Conservation (phyloP, 1,140 invertebrate species). For the Drosophila sp. region DNA sequence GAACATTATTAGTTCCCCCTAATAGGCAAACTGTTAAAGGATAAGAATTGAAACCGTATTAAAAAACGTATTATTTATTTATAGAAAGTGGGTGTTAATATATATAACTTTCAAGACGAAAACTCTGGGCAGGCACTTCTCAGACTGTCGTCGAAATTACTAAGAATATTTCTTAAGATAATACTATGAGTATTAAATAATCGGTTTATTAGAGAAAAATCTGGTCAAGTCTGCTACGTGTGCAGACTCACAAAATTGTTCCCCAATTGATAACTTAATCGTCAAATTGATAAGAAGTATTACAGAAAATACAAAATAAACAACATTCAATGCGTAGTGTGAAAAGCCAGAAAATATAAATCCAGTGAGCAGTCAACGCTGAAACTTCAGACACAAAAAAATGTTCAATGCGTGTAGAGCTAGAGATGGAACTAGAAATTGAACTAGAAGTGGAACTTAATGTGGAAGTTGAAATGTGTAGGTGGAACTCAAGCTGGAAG, state of each 20-base stretch:
- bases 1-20: no score
- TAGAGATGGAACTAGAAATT: constrained; percentile 23
- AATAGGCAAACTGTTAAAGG: no score
- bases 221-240: constrained; percentile 17
- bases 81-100: no score
- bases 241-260: constrained; percentile 33
- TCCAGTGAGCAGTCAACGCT: constrained; percentile 40
- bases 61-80: no score
- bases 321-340: background rate
- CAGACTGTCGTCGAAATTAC: background rate
- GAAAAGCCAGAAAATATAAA: constrained; percentile 65
- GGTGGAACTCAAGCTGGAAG: constrained; percentile 2
- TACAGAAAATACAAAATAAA: constrained; percentile 10
- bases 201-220: background rate
- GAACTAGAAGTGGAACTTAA: constrained; percentile 28
- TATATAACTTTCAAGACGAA: background rate
- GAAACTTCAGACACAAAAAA: constrained; percentile 66
- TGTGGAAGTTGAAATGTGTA: background rate
- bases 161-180: background rate
- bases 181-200: background rate
- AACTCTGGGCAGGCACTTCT: background rate
- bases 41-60: no score
- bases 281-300: constrained; percentile 20
- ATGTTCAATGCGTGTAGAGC: constrained; percentile 48
- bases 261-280: constrained; percentile 48